Percentiles rank a stretch among this genome's conserved stretches.
Evolutionary conservation across 1,140 invertebrate genomes (phyloP).

Genomic region (Druon quercuslanigerum): DNA sequence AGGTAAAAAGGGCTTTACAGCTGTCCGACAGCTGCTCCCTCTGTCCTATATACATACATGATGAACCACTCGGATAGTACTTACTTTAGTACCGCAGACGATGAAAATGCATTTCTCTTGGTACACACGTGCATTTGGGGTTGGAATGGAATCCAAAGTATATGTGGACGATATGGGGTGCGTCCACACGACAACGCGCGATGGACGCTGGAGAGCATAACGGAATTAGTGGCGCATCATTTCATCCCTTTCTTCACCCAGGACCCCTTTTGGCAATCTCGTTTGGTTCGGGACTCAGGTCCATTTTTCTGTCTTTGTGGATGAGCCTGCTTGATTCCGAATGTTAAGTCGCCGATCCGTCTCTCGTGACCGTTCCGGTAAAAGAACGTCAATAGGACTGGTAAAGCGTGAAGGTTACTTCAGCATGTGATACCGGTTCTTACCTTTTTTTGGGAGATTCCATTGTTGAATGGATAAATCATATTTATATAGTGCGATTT

Average conservation of each 20-base stretch:
- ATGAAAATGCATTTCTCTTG: conserved; percentile 50
- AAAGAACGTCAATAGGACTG: conserved; percentile 58
- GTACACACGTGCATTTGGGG: conserved; percentile 10
- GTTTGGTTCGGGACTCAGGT: conserved; percentile 40
- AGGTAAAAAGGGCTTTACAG: conserved; percentile 76
- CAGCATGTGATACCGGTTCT: background rate
- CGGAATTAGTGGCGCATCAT: conserved; percentile 70
- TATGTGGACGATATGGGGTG: background rate
- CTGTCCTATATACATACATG: conserved; percentile 74
- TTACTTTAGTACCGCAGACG: conserved; percentile 43
- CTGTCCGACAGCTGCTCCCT: conserved; percentile 75
- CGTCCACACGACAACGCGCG: conserved; percentile 38
- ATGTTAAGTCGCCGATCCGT: conserved; percentile 47
- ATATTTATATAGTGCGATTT: too few species aligned
- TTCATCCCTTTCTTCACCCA: conserved; percentile 61
- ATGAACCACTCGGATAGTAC: conserved; percentile 59
- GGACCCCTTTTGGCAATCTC: conserved; percentile 46
- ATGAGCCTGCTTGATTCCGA: conserved; percentile 39
- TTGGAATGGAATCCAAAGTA: conserved; percentile 48
- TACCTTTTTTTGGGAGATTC: background rate
- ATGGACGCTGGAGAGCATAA: conserved; percentile 54
- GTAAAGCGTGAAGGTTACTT: conserved; percentile 60
- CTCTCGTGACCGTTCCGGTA: conserved; percentile 54
- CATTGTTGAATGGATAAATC: background rate
- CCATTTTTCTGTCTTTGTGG: conserved; percentile 29